Percentiles rank a stretch among this genome's conserved stretches.
phyloP scores from a whole-genome alignment of 37 sponge, comb jelly and placozoan species.

The Mnemiopsis leidyi region DNA sequence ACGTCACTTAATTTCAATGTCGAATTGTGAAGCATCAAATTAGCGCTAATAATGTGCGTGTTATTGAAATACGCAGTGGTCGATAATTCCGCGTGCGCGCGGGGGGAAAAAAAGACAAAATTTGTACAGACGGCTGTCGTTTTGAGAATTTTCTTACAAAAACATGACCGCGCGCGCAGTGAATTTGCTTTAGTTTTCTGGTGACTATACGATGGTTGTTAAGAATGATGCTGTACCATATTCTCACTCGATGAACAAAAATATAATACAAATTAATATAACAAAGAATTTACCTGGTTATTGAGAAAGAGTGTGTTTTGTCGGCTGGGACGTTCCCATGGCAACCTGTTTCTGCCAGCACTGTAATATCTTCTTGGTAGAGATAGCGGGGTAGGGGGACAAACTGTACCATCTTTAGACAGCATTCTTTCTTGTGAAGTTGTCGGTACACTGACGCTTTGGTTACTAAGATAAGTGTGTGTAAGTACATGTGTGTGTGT shows the following conservation, averaged over 20 bases:
- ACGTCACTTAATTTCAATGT: no score
- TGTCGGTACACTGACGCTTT: not conserved
- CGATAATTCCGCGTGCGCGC: no score
- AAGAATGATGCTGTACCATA: no score
- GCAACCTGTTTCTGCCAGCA: constrained; percentile 30
- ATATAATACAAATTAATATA: not conserved
- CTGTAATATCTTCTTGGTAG: constrained; percentile 15
- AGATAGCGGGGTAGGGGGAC: constrained; percentile 14
- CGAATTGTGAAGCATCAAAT: no score
- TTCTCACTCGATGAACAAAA: not conserved
- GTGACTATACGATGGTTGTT: no score
- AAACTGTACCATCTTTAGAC: not conserved
- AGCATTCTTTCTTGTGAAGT: constrained; percentile 3
- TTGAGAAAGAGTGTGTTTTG: constrained; percentile 4
- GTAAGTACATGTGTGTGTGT: no score
- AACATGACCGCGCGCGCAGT: not conserved
- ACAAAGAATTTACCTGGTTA: not conserved
- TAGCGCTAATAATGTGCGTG: no score
- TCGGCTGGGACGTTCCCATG: constrained; percentile 29
- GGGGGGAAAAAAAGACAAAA: no score
- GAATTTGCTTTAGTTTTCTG: no score
- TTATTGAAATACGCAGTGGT: no score
- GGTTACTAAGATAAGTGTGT: no score
- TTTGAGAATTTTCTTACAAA: not conserved
- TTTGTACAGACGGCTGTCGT: not conserved